Evolutionary conservation across 2,797 vertebrate species (phyloP).

Genomic region (Cyclopterus lumpus): DNA sequence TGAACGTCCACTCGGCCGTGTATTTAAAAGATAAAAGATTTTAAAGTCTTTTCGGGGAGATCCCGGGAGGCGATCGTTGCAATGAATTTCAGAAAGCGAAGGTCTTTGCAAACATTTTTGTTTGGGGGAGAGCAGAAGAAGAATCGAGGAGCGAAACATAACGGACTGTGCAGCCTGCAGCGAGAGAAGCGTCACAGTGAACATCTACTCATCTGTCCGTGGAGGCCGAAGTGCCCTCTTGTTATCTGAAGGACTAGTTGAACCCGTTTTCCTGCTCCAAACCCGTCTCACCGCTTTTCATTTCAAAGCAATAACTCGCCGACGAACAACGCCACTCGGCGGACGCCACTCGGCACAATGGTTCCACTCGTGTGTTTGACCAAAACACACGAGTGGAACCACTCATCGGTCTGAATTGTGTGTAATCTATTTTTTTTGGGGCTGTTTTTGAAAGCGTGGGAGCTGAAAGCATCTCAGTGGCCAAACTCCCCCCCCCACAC

Average conservation of each 20-base stretch:
- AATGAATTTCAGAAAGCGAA: neutral
- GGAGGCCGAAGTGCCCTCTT: slow-evolving; percentile 86
- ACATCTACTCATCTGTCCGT: slow-evolving; percentile 70
- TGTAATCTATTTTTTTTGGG: slow-evolving; percentile 59
- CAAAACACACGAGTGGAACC: too few species aligned
- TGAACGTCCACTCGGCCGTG: neutral
- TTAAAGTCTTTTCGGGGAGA: neutral
- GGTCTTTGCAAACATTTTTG: neutral
- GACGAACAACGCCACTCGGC: slow-evolving; percentile 80
- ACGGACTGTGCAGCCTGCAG: slow-evolving; percentile 18
- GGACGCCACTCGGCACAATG: slow-evolving; percentile 78
- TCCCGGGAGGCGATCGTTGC: rapidly evolving
- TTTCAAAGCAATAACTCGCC: slow-evolving; percentile 86
- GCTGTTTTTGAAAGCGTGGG: slow-evolving; percentile 26
- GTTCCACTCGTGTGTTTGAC: slow-evolving; percentile 80
- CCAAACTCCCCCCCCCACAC: too few species aligned
- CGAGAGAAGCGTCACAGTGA: slow-evolving; percentile 41
- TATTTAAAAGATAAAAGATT: neutral
- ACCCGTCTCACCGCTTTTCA: slow-evolving; percentile 79
- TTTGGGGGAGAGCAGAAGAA: neutral
- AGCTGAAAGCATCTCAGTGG: slow-evolving; percentile 19
- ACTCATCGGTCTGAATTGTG: slow-evolving; percentile 61
- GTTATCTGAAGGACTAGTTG: slow-evolving; percentile 84
- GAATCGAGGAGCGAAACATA: slow-evolving; percentile 6
- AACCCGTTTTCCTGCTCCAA: slow-evolving; percentile 83